Conservation (phyloP, 2,888 invertebrate genomes). For the Drosophila mercatorum region DNA sequence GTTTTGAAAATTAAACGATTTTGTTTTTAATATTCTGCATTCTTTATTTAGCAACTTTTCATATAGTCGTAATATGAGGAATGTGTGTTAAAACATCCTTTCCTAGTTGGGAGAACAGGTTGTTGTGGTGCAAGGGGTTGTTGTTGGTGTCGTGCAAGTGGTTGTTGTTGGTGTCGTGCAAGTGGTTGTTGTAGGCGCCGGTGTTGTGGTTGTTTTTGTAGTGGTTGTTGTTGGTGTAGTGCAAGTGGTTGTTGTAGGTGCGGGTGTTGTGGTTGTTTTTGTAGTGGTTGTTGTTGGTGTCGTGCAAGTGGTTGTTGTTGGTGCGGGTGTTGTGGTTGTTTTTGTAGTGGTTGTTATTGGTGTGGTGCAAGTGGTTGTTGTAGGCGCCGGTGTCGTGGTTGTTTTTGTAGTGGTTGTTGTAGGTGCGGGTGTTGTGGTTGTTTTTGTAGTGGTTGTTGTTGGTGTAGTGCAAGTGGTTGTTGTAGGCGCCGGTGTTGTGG, state of each 20-base stretch:
- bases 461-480: background rate
- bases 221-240: background rate
- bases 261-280: background rate
- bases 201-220: slow-evolving; percentile 1
- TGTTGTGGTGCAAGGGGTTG: background rate
- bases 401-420: background rate
- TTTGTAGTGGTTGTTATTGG: background rate
- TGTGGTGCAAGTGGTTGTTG: slow-evolving; percentile 8
- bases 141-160: background rate
- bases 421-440: background rate
- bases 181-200: background rate
- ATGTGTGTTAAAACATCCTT: background rate
- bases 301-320: background rate
- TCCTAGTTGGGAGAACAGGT: background rate
- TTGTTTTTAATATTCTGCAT: background rate
- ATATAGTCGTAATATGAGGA: background rate
- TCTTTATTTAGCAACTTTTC: background rate
- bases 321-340: background rate
- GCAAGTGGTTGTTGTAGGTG: background rate
- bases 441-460: background rate
- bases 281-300: slow-evolving; percentile 1
- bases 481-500: background rate
- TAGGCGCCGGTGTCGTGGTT: background rate
- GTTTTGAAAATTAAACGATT: background rate
- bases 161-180: background rate